Base-by-base conservation (phyloP, 2,113 vertebrate species). In the Lagopus leucura region DNA sequence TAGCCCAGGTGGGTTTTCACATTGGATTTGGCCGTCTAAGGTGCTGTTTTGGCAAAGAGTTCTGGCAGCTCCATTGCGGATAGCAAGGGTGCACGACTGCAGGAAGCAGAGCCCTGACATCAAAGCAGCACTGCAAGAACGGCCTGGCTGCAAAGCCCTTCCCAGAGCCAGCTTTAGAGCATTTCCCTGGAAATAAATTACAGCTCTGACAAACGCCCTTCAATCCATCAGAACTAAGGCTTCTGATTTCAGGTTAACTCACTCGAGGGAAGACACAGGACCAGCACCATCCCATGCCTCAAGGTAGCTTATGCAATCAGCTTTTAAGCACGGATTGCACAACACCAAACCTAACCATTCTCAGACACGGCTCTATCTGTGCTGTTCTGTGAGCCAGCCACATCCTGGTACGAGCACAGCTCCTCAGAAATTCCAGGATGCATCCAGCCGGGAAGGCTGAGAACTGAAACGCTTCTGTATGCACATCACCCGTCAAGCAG, bases 101-200 rank as follows among this genome's bases (percentile, higher is more conserved):
- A 92, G 90, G 90, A 89, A 92, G 85, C 47, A 40, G 57, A 64
- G 63, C 74, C 36, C 52, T 87, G 65, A 81, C 55, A 18, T 43
- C 69, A 61, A 36, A 90, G 60, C 21, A 79, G 81, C 12, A 0
- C n/a, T 74, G 74, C 36, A 87, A 74, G 85, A 92, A 89, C 17
- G 82, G 88, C 42, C 70, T 10, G 63, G 70, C 65, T 92, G 84
- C 89, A 89, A 50, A 84, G 84, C n/a, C 36, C 89, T 91, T 71
- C 57, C 74, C 84, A 78, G 73, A 81, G 40, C 28, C 71, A 60
- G 40, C 73, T 93, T 70, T 83, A 77, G 13, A 90, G 69, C 60
- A 38, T 18, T 28, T 32, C 76, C 42, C 4, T 65, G 86, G 69
- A 90, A 92, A 76, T 38, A 80, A 80, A 78, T 52, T 65, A 30